Conservation (phyloP, 2,888 invertebrate genomes). For the Nomada hirtipes region DNA sequence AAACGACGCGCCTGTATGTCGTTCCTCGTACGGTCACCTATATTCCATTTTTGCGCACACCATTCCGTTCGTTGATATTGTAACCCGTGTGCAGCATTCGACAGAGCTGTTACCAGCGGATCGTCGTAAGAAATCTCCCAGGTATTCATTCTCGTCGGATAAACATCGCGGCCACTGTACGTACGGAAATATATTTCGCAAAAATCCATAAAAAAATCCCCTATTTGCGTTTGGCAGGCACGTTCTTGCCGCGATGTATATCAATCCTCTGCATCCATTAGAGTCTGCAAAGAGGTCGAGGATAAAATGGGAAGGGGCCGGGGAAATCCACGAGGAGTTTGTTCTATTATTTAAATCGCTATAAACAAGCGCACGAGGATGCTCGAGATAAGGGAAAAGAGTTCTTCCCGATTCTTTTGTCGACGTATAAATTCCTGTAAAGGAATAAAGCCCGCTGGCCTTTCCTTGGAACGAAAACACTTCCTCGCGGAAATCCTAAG, state of each 20-base stretch:
- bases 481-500: neutral
- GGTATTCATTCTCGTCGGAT: neutral
- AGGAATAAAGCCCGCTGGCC: slow-evolving; percentile 1
- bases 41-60: neutral
- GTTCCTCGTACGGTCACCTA: neutral
- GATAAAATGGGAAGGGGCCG: neutral
- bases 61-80: neutral
- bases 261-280: neutral
- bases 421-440: neutral
- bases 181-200: neutral
- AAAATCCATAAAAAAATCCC: neutral
- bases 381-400: slow-evolving; percentile 2
- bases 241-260: slow-evolving; percentile 9
- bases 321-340: slow-evolving; percentile 9
- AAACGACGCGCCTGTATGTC: neutral
- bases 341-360: slow-evolving; percentile 38
- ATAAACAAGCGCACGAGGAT: slow-evolving; percentile 25
- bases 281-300: neutral
- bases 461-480: neutral
- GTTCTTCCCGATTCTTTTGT: neutral
- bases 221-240: slow-evolving; percentile 6
- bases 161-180: neutral
- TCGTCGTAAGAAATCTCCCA: neutral
- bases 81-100: neutral
- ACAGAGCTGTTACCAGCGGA: neutral